Conservation (phyloP, 2,797 vertebrate species). For the Knipowitschia caucasica region DNA sequence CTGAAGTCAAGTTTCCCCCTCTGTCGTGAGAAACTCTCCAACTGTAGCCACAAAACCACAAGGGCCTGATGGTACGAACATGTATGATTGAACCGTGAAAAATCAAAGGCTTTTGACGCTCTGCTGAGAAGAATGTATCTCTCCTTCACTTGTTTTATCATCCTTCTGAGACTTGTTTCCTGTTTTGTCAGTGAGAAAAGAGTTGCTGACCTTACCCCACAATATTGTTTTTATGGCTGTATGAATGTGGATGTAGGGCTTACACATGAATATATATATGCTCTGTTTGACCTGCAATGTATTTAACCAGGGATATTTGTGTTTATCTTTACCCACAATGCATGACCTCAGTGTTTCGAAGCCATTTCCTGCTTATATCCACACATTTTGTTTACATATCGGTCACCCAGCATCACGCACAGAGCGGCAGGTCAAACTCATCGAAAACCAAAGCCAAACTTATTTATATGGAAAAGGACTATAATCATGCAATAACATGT, state of each 20-base stretch:
- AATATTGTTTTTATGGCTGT: not conserved
- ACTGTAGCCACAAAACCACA: not conserved
- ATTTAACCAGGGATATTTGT: conserved; percentile 1
- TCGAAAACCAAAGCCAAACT: not conserved
- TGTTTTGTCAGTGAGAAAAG: not conserved
- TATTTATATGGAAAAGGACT: not conserved
- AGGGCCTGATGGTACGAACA: not conserved
- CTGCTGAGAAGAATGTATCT: not conserved
- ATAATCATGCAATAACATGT: not conserved
- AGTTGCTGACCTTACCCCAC: not conserved
- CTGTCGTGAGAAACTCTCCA: conserved; percentile 63
- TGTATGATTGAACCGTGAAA: not conserved
- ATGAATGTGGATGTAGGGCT: not conserved
- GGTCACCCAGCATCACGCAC: conserved; percentile 9
- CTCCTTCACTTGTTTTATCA: conserved; percentile 13
- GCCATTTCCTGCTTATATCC: conserved; percentile 19
- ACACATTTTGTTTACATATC: conserved; percentile 9
- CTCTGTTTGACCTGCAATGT: not conserved
- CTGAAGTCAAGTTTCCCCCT: conserved; percentile 84
- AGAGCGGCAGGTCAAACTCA: not conserved
- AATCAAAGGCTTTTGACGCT: conserved; percentile 12
- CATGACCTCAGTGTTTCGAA: conserved; percentile 16
- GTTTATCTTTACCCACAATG: conserved; percentile 3
- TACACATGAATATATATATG: not conserved
- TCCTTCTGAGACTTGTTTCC: not conserved